Evolutionary conservation across 2,888 invertebrate genomes (phyloP), one percentile per base, ranked within the genome.

Genomic region (Leuctra nigra): DNA sequence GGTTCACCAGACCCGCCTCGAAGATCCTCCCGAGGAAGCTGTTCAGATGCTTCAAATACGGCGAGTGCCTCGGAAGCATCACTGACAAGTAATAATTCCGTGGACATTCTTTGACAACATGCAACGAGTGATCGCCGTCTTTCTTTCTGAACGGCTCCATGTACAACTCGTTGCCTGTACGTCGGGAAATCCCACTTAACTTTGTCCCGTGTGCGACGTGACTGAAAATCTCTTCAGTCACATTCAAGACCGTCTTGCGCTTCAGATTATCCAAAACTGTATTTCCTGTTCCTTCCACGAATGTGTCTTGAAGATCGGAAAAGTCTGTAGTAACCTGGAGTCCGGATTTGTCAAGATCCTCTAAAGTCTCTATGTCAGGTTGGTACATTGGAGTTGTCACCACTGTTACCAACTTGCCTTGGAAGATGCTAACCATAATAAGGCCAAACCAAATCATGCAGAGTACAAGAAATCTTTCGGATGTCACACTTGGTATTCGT

Each of bases 391-490:
- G 68, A 14, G 68, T 70, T 23, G 72, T 71, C 59, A 72, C 74
- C 2, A 73, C 72, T 36, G 69, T 72, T 36, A 74, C 69, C 47
- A 77, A 64, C n/a, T 69, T 69, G 9, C 75, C 75, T 63, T 74
- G 70, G 58, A 74, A 73, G 25, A 73, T 54, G 0, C 73, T 71
- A 18, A 67, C 66, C 22, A 74, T 63, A 1, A 75, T 73, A 1
- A 77, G 61, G 29, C 70, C 71, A 36, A 72, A 68, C 2, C 73
- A 50, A 9, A 76, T 60, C 53, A 68, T 68, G 2, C 65, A 56
- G 1, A 67, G 65, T 9, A 73, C 63, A 57, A 73, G 70, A 16
- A 74, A n/a, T n/a, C 23, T 23, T 16, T 47, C 47, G n/a, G 47
- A n/a, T 4, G 16, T 23, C 9, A 3, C 13, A 3, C 16, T 47